Base-by-base conservation (phyloP, 2,888 invertebrate species). In the Trisateles emortualis region DNA sequence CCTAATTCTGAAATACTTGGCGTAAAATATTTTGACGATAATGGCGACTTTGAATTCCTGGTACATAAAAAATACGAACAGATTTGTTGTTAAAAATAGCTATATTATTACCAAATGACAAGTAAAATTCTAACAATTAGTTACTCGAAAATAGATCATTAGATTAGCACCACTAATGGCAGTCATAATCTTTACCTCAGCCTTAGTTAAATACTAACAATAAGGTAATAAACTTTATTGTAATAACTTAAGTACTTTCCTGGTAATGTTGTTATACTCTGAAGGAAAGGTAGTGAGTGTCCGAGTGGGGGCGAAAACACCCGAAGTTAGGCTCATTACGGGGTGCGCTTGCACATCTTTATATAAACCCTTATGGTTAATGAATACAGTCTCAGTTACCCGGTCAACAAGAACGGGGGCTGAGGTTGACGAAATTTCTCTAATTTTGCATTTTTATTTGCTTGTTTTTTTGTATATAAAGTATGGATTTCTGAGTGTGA, bases 371-470 rank as follows among this genome's bases (percentile, higher is more conserved):
- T 9, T 55, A 41, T 39, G 16, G 40, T 41, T 47, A 26, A 30
- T 13, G 17, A 39, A 11, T 33, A 45, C 32, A 16, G 19, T 26
- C 57, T 66, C 65, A 66, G 64, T 66, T 50, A 40, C 59, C 52
- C 64, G 35, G 14, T 24, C 19, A 10, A 8, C 9, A 4, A 16
- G 4, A 19, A 16, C 16, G 64, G 56, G 53, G 13, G 17, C 59
- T 55, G 64, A 51, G 48, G 46, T 35, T n/a, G 19, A 8, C 29
- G 17, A 13, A 16, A 17, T 16, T 22, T 16, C 2, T 14, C 4
- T 0, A 10, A 0, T 2, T 8, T 30, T 32, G 9, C 8, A 8
- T 26, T 26, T 40, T 30, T 50, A 41, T 39, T n/a, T 10, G 14
- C 0, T 14, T 30, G 33, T 13, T 35, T 35, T 16, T 24, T 41